Conservation (phyloP, 1,140 invertebrate species). For the Linepithema humile region DNA sequence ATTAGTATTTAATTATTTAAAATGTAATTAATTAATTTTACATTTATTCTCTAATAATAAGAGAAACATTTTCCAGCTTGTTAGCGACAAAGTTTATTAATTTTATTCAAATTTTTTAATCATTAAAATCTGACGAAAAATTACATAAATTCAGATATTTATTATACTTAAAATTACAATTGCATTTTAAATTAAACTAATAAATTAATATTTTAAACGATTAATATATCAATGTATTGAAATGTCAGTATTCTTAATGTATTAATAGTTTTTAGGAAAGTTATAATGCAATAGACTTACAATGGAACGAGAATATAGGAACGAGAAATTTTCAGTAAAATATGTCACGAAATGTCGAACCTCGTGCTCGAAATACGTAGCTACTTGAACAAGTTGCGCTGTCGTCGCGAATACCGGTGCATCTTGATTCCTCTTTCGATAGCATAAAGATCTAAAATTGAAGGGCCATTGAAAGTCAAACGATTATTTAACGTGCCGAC, state of each 20-base stretch:
- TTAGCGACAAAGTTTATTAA: neutral
- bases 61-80: neutral
- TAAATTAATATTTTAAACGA: too few relatives aligned
- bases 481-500: neutral
- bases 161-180: neutral
- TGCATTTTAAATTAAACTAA: neutral
- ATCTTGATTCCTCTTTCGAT: neutral
- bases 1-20: neutral
- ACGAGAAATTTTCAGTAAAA: neutral
- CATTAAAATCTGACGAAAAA: too few relatives aligned
- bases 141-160: neutral
- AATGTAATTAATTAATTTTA: neutral
- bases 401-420: neutral
- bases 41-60: too few relatives aligned
- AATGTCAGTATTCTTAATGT: neutral
- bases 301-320: neutral
- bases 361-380: neutral
- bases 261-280: too few relatives aligned
- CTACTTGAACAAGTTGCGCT: neutral
- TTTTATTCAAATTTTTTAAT: neutral
- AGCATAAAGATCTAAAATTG: neutral
- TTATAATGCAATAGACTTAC: neutral
- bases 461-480: constrained; percentile 14
- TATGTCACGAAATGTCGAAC: neutral
- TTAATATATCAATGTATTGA: too few relatives aligned